Evolutionary conservation across 1,140 invertebrate genomes (phyloP).

Genomic region (Hylyphantes graminicola): DNA sequence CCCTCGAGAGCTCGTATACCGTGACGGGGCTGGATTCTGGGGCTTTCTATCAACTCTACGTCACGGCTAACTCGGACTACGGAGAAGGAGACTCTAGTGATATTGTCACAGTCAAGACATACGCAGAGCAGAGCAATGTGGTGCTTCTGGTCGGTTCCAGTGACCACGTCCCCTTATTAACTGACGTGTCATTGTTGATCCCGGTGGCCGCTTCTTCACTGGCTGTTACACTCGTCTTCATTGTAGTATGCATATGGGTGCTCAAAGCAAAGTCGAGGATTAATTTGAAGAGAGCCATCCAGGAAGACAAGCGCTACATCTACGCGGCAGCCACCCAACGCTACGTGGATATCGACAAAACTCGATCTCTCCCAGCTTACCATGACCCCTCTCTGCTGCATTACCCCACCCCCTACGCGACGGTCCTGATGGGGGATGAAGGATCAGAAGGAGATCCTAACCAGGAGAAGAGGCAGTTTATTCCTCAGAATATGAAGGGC

Average conservation of each 20-base stretch:
- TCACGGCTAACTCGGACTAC: constrained; percentile 88
- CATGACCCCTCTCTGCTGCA: constrained; percentile 25
- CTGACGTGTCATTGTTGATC: constrained; percentile 61
- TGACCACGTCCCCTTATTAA: not conserved
- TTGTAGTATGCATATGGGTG: constrained; percentile 62
- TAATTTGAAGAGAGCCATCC: constrained; percentile 53
- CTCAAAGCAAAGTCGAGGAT: constrained; percentile 47
- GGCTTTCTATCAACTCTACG: constrained; percentile 85
- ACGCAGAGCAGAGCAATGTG: constrained; percentile 30
- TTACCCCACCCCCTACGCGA: constrained; percentile 55
- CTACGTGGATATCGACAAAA: too few species aligned
- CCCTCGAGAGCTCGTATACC: constrained; percentile 54
- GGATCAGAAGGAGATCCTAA: too few species aligned
- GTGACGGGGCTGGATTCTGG: constrained; percentile 80
- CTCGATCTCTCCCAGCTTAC: constrained; percentile 31
- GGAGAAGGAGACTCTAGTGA: constrained; percentile 84
- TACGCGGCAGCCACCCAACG: too few species aligned
- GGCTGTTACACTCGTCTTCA: constrained; percentile 62
- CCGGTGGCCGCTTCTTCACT: constrained; percentile 62
- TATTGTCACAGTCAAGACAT: constrained; percentile 58
- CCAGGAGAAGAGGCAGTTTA: too few species aligned
- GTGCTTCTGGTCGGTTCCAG: constrained; percentile 11
- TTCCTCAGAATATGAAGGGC: too few species aligned
- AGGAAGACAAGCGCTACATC: too few species aligned
- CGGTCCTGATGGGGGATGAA: constrained; percentile 57